phyloP scores from a whole-genome alignment of 2,888 invertebrate species.

The Ophion costatus region DNA sequence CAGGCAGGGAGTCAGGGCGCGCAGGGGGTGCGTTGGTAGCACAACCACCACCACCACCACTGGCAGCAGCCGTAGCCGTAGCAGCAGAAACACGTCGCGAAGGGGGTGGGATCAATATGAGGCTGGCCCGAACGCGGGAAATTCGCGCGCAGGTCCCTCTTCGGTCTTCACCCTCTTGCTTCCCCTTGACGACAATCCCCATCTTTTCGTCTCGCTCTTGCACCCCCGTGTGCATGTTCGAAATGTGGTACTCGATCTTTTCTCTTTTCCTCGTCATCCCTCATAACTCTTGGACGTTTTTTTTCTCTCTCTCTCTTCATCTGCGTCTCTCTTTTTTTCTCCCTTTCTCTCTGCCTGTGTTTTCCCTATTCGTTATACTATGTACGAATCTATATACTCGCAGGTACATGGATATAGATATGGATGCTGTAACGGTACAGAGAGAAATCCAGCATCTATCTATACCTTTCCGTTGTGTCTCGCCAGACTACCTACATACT shows the following conservation, averaged over 20 bases:
- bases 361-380: conserved; percentile 22
- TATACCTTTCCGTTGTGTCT: conserved; percentile 35
- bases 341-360: conserved; percentile 35
- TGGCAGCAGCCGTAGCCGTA: conserved; percentile 23
- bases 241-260: conserved; percentile 36
- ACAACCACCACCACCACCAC: conserved; percentile 45
- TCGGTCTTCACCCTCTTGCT: conserved; percentile 58
- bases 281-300: conserved; percentile 20
- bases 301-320: conserved; percentile 18
- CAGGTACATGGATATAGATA: neutral
- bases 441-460: conserved; percentile 34
- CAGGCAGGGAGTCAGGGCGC: conserved; percentile 41
- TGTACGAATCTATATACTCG: conserved; percentile 16
- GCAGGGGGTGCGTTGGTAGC: conserved; percentile 64
- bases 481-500: conserved; percentile 28
- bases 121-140: conserved; percentile 83
- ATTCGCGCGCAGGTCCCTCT: conserved; percentile 83
- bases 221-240: conserved; percentile 14
- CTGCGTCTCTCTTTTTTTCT: conserved; percentile 44
- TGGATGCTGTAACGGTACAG: neutral
- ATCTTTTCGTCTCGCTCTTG: conserved; percentile 59
- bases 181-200: conserved; percentile 55
- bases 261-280: conserved; percentile 40
- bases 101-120: conserved; percentile 83
- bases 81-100: conserved; percentile 49